Conservation (phyloP, 1,140 invertebrate genomes). For the Xylocopa sonorina region DNA sequence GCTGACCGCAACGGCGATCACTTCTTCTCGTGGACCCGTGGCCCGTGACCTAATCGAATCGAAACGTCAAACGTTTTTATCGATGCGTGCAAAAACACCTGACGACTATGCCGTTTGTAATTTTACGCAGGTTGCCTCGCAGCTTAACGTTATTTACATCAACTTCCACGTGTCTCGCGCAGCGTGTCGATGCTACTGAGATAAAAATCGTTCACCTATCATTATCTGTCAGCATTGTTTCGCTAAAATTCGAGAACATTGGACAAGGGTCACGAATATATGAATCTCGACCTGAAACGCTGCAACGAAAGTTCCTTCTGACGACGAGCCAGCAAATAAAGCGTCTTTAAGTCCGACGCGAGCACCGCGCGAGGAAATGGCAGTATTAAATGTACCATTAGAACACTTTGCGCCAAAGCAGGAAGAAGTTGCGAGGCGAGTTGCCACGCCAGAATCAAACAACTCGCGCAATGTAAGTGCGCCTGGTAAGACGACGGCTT, state of each 20-base stretch:
- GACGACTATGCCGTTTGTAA: not conserved
- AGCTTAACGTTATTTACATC: too few relatives aligned
- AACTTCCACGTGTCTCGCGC: too few relatives aligned
- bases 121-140: not conserved
- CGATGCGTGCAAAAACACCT: not conserved
- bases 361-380: not conserved
- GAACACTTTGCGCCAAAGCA: conserved; percentile 15
- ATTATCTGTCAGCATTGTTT: too few relatives aligned
- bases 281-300: not conserved
- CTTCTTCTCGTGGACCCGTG: conserved; percentile 62
- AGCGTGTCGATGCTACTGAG: too few relatives aligned
- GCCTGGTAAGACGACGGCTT: conserved; percentile 9
- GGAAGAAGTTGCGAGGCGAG: conserved; percentile 7
- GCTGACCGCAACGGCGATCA: conserved; percentile 65
- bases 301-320: not conserved
- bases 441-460: conserved; percentile 24
- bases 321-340: not conserved
- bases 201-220: too few relatives aligned
- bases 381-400: conserved; percentile 18
- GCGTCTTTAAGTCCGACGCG: not conserved
- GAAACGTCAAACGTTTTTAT: conserved; percentile 30
- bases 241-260: too few relatives aligned
- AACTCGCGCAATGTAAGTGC: not conserved
- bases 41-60: conserved; percentile 47
- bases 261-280: too few relatives aligned